phyloP scores from a whole-genome alignment of 2,888 invertebrate genomes.

The Polyommatus iphigenia region DNA sequence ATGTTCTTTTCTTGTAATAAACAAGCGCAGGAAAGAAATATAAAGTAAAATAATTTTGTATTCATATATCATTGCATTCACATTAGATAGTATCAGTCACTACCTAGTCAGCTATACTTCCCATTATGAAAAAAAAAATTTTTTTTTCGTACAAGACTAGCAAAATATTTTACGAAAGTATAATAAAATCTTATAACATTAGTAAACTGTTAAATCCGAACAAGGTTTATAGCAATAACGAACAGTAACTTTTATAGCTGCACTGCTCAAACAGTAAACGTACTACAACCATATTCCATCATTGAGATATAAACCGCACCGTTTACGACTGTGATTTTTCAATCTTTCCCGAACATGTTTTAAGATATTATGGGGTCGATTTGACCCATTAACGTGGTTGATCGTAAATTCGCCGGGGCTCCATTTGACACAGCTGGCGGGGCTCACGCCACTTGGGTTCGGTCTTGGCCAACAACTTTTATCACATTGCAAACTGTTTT shows the following conservation, averaged over 20 bases:
- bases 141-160: too few relatives aligned
- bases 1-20: background rate
- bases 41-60: too few relatives aligned
- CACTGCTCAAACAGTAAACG: background rate
- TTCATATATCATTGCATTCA: too few relatives aligned
- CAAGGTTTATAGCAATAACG: background rate
- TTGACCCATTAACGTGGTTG: conserved; percentile 45
- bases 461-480: conserved; percentile 29
- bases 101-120: too few relatives aligned
- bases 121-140: too few relatives aligned
- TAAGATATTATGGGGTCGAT: conserved; percentile 40
- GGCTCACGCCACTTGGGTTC: conserved; percentile 36
- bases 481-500: background rate
- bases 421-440: conserved; percentile 49
- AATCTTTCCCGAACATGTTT: conserved; percentile 12
- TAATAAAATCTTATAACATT: background rate
- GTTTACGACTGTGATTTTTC: conserved; percentile 21
- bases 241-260: background rate
- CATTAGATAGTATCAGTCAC: too few relatives aligned
- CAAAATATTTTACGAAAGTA: background rate
- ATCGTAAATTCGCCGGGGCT: conserved; percentile 50
- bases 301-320: conserved; percentile 19
- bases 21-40: background rate
- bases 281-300: background rate
- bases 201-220: background rate